phyloP scores from a whole-genome alignment of 2,888 invertebrate genomes.

The Hydriomena furcata region DNA sequence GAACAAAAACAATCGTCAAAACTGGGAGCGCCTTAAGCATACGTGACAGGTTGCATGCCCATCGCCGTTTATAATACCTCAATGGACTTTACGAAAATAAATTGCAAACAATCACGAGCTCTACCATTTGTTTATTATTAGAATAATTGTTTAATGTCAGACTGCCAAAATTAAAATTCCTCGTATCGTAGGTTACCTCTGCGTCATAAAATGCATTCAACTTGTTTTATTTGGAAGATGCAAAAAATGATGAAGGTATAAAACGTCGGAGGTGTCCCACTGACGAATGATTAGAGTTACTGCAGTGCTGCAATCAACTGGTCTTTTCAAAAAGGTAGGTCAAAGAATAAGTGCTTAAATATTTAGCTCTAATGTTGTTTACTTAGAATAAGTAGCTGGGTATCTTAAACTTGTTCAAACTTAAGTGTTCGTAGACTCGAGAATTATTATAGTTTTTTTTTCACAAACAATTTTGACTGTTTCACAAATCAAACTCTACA shows the following conservation, averaged over 20 bases:
- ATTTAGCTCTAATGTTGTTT: background rate
- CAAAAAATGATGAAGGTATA: conserved; percentile 44
- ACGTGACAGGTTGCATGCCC: too few relatives aligned
- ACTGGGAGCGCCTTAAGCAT: too few relatives aligned
- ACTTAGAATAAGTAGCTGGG: background rate
- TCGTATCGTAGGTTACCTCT: conserved; percentile 29
- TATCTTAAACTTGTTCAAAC: too few relatives aligned
- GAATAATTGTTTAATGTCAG: conserved; percentile 23
- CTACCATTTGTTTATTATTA: conserved; percentile 1
- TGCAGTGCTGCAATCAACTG: conserved; percentile 37
- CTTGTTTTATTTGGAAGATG: conserved; percentile 45
- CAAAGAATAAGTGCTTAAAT: background rate
- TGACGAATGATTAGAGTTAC: conserved; percentile 35
- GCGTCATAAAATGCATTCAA: conserved; percentile 36
- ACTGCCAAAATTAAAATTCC: conserved; percentile 36
- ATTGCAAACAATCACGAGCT: background rate
- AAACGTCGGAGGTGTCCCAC: conserved; percentile 36
- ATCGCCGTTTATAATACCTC: too few relatives aligned
- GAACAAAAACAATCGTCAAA: too few relatives aligned
- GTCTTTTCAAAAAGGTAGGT: conserved; percentile 43
- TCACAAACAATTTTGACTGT: too few relatives aligned
- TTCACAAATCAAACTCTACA: too few relatives aligned
- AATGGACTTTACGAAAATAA: too few relatives aligned
- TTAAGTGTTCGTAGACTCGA: too few relatives aligned
- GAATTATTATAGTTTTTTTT: too few relatives aligned